Conservation (phyloP, 2,888 invertebrate species). For the Poecilus cupreus region DNA sequence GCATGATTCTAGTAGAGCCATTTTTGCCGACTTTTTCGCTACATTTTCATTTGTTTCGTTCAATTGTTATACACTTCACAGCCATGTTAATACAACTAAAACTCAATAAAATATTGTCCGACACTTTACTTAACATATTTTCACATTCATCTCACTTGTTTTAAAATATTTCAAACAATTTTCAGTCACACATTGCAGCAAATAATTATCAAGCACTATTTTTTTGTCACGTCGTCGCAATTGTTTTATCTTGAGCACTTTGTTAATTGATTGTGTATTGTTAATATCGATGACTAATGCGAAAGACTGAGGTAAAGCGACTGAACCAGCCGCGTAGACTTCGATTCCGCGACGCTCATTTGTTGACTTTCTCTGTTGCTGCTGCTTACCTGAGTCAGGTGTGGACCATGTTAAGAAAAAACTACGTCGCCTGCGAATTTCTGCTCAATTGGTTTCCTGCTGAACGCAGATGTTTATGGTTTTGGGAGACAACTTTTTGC, state of each 20-base stretch:
- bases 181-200: neutral
- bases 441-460: neutral
- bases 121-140: neutral
- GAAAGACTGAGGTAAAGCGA: slow-evolving; percentile 6
- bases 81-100: neutral
- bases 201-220: neutral
- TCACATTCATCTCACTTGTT: neutral
- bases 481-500: neutral
- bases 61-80: slow-evolving; percentile 19
- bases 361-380: slow-evolving; percentile 52
- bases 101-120: neutral
- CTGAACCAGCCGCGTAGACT: slow-evolving; percentile 40
- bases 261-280: neutral
- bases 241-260: neutral
- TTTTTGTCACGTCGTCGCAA: neutral
- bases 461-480: neutral
- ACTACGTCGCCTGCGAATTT: slow-evolving; percentile 15
- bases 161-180: neutral
- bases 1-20: slow-evolving; percentile 72
- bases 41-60: slow-evolving; percentile 11
- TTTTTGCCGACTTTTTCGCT: slow-evolving; percentile 62
- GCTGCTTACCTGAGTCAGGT: slow-evolving; percentile 50
- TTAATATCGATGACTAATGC: slow-evolving; percentile 32
- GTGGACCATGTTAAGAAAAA: slow-evolving; percentile 52
- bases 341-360: slow-evolving; percentile 15